Conservation (phyloP, 2,797 vertebrate genomes). For the Poecilia picta region DNA sequence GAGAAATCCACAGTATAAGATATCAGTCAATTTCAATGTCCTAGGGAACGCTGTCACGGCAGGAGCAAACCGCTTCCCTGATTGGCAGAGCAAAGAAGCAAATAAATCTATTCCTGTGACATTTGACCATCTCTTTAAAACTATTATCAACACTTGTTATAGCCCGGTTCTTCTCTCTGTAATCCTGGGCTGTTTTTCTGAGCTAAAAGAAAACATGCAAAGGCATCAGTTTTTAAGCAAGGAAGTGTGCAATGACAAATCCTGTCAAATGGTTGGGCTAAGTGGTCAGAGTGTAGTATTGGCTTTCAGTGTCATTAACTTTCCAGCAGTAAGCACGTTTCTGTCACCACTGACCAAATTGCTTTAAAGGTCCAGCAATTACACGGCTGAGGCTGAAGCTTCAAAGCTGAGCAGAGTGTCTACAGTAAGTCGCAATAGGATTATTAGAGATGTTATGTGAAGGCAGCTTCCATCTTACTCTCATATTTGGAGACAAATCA, state of each 20-base stretch:
- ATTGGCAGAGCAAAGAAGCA: slow-evolving; percentile 63
- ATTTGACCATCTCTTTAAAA: slow-evolving; percentile 32
- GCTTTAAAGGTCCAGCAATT: slow-evolving; percentile 82
- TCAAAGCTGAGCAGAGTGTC: slow-evolving; percentile 76
- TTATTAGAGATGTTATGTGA: slow-evolving; percentile 76
- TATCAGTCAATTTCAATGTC: slow-evolving; percentile 68
- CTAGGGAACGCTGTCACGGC: slow-evolving; percentile 53
- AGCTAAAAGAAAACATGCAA: slow-evolving; percentile 33
- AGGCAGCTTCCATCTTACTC: slow-evolving; percentile 50
- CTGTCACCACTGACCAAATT: slow-evolving; percentile 83
- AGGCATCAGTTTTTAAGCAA: slow-evolving; percentile 42
- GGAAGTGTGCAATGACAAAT: slow-evolving; percentile 56
- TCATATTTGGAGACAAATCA: slow-evolving; percentile 61
- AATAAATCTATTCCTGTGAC: slow-evolving; percentile 55
- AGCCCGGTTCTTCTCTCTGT: slow-evolving; percentile 7
- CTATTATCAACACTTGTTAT: not conserved
- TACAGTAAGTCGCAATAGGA: slow-evolving; percentile 76
- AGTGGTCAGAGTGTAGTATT: slow-evolving; percentile 71
- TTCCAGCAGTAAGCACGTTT: slow-evolving; percentile 81
- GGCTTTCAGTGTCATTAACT: slow-evolving; percentile 83
- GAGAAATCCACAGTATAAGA: slow-evolving; percentile 70
- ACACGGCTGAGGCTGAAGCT: slow-evolving; percentile 71
- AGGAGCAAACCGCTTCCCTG: slow-evolving; percentile 51
- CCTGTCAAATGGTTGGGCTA: slow-evolving; percentile 61
- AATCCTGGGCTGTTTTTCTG: not conserved